Base-by-base conservation (phyloP, 2,888 invertebrate species). In the Euclidia mi region DNA sequence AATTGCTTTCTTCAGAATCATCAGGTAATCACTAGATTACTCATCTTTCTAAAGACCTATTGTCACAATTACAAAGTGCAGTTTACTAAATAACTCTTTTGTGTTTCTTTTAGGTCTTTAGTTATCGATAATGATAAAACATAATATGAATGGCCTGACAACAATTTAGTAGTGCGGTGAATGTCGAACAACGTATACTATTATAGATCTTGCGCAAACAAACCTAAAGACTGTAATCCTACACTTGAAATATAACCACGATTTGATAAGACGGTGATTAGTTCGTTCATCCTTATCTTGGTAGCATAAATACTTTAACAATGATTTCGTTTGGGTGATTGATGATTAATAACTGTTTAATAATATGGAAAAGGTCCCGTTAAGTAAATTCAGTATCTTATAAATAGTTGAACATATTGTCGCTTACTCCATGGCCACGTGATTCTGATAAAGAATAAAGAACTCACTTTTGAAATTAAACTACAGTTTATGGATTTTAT, bases 251-350 rank as follows among this genome's bases (percentile, higher is more conserved):
- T 44, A 42, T 50, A 49, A 45, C 41, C 28, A 40, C 10, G 32
- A 20, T 46, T 62, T 71, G 69, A 76, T 71, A 70, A 68, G 20
- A 46, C 37, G 51, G 51, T 40, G 52, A 65, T 43, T 52, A 53
- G 43, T 31, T 61, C 47, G 51, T 50, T 47, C 17, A 31, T 40
- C 34, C n/a, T 52, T 51, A 57, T 58, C 52, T 28, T 11, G 31
- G 20, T 28, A 44, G 31, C 43, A 28, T 29, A 52, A 51, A 57
- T 47, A 29, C 17, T 42, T 32, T 18, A 51, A 41, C 35, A 25
- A 12, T 51, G 50, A 46, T 25, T 46, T 41, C 29, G 15, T 11
- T 14, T 44, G 20, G 40, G 12, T 34, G 34, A 6, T 45, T 45
- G 34, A 15, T 28, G 4, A 45, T 10, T 6, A 9, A 37, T 12